Conservation (phyloP, 1,140 invertebrate species). For the Pseudomyrmex pallidus region DNA sequence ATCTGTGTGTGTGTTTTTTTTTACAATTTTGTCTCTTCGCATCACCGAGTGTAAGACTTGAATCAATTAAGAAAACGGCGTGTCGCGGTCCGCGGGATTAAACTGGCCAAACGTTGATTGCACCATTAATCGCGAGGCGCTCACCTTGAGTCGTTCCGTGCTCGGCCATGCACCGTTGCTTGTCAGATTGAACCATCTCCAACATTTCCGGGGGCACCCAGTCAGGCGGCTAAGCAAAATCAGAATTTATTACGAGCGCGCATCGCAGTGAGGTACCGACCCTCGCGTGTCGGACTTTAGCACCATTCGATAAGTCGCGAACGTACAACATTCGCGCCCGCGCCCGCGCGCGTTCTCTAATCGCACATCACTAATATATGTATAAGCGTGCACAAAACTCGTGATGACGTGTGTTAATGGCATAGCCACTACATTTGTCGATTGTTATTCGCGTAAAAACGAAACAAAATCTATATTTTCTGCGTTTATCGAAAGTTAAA, state of each 20-base stretch:
- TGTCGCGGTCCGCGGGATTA: background rate
- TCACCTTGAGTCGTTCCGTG: constrained; percentile 81
- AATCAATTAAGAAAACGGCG: background rate
- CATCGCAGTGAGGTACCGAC: background rate
- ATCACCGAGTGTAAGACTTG: too few species aligned
- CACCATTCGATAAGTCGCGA: constrained; percentile 1
- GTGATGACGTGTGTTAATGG: too few species aligned
- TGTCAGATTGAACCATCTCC: constrained; percentile 79
- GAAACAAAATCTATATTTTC: background rate
- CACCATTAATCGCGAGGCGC: constrained; percentile 1
- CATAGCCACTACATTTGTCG: background rate
- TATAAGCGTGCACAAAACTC: background rate
- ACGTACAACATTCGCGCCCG: background rate
- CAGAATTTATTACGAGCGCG: constrained; percentile 48
- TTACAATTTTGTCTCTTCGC: background rate
- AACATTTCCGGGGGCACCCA: constrained; percentile 79
- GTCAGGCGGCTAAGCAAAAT: constrained; percentile 72
- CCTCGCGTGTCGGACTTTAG: constrained; percentile 26
- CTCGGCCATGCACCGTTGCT: constrained; percentile 78
- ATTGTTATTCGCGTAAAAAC: background rate
- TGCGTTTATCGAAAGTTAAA: constrained; percentile 45
- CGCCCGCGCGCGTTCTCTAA: background rate
- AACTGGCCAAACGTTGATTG: background rate
- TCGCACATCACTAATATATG: constrained; percentile 21
- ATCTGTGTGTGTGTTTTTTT: too few species aligned